Evolutionary conservation across 2,797 vertebrate species (phyloP).

Genomic region (Synaphobranchus kaupii): DNA sequence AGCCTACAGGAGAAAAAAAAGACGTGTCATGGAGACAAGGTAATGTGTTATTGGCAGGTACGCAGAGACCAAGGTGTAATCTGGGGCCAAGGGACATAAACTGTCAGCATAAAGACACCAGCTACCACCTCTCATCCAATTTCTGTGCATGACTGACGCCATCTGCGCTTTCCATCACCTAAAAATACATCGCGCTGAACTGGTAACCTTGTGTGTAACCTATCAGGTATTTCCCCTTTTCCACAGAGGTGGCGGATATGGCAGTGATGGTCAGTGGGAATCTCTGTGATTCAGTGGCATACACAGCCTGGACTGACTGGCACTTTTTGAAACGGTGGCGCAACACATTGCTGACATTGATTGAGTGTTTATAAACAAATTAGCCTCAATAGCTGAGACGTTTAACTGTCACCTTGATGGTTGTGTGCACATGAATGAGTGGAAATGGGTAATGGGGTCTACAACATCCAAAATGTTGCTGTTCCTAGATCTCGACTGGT

Average conservation of each 20-base stretch:
- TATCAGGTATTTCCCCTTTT: background rate
- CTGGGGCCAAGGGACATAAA: background rate
- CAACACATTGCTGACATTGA: background rate
- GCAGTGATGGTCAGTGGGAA: background rate
- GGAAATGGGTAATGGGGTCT: background rate
- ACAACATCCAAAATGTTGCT: background rate
- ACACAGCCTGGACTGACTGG: background rate
- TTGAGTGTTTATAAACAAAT: background rate
- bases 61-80: background rate
- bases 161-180: background rate
- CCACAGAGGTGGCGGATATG: background rate
- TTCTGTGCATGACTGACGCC: background rate
- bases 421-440: background rate
- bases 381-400: background rate
- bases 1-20: background rate
- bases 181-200: constrained; percentile 2
- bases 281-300: background rate
- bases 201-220: background rate
- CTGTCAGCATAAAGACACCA: constrained; percentile 14
- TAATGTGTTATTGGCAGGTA: constrained; percentile 14
- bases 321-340: background rate
- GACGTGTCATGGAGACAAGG: background rate
- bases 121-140: background rate
- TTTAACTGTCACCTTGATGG: background rate
- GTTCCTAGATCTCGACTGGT: background rate